A percentile compares a stretch with the other conserved stretches of the same genome.
Evolutionary conservation across 2,888 invertebrate genomes (phyloP).

Genomic region (Rhagonycha fulva): DNA sequence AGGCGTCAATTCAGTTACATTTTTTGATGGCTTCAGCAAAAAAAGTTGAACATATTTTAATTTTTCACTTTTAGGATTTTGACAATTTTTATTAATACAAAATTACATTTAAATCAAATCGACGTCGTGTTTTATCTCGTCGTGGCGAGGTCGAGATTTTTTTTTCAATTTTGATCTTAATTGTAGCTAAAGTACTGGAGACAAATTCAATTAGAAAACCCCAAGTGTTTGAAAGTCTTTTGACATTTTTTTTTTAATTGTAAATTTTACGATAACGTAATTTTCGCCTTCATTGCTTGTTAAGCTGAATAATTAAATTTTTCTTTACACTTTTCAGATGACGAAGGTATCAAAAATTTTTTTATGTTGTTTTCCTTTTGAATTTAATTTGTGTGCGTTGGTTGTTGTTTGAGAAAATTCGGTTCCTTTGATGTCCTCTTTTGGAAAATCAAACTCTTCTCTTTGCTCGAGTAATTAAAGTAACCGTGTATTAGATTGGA

Average conservation of each 20-base stretch:
- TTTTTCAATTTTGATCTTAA: neutral
- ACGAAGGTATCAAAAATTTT: neutral
- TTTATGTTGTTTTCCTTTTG: neutral
- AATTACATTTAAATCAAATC: neutral
- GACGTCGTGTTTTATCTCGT: neutral
- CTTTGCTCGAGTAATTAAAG: neutral
- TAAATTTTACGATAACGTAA: neutral
- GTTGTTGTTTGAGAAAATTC: neutral
- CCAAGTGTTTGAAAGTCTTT: neutral
- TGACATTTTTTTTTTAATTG: neutral
- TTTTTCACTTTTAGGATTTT: neutral
- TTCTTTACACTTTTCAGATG: neutral
- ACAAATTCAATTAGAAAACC: conserved; percentile 1
- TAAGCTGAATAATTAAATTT: conserved; percentile 1
- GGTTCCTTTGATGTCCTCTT: neutral
- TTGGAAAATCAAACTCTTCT: neutral
- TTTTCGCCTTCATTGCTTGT: neutral
- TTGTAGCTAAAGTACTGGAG: neutral
- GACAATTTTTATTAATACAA: neutral
- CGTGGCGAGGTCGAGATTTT: neutral
- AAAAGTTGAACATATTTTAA: neutral
- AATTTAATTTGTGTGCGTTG: neutral
- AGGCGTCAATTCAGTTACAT: neutral
- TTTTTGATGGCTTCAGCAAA: neutral
- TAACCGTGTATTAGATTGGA: conserved; percentile 5